A percentile compares a stretch with the other conserved stretches of the same genome.
Evolutionary conservation across 2,888 invertebrate species (phyloP).

Genomic region (Plebejus melissa): DNA sequence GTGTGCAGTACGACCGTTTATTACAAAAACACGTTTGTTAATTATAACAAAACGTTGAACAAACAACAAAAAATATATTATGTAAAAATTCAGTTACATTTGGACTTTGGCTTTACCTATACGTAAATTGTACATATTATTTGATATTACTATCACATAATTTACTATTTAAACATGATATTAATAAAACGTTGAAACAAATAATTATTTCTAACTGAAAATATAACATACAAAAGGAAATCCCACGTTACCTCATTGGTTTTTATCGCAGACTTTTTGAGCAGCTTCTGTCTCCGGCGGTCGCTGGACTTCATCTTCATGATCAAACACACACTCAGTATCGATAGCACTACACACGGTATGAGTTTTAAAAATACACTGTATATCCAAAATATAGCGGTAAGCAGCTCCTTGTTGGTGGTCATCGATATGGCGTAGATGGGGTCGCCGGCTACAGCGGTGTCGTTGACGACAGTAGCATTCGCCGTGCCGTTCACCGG

Average conservation of each 20-base stretch:
- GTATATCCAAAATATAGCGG: constrained; percentile 93
- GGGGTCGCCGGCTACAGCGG: constrained; percentile 58
- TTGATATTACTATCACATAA: too few relatives aligned
- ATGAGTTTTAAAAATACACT: constrained; percentile 94
- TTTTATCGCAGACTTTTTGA: constrained; percentile 68
- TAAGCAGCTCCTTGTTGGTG: constrained; percentile 80
- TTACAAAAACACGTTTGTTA: constrained; percentile 9
- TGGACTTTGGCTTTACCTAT: background rate
- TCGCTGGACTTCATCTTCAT: constrained; percentile 89
- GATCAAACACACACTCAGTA: constrained; percentile 87
- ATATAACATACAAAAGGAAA: too few relatives aligned
- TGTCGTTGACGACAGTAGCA: constrained; percentile 46
- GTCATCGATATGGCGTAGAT: constrained; percentile 84
- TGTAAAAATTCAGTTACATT: background rate
- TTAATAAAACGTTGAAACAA: too few relatives aligned
- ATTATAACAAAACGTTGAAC: background rate
- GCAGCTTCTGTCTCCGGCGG: constrained; percentile 84
- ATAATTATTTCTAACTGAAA: too few relatives aligned
- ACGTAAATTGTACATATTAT: too few relatives aligned
- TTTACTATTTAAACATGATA: too few relatives aligned
- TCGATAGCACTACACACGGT: constrained; percentile 92
- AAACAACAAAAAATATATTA: background rate
- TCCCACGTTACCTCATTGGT: constrained; percentile 57
- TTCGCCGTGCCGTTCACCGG: constrained; percentile 50
- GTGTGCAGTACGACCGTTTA: background rate